A percentile compares a stretch with the other conserved stretches of the same genome.
Evolutionary conservation across 2,113 vertebrate genomes (phyloP).

Genomic region (Collichthys lucidus): DNA sequence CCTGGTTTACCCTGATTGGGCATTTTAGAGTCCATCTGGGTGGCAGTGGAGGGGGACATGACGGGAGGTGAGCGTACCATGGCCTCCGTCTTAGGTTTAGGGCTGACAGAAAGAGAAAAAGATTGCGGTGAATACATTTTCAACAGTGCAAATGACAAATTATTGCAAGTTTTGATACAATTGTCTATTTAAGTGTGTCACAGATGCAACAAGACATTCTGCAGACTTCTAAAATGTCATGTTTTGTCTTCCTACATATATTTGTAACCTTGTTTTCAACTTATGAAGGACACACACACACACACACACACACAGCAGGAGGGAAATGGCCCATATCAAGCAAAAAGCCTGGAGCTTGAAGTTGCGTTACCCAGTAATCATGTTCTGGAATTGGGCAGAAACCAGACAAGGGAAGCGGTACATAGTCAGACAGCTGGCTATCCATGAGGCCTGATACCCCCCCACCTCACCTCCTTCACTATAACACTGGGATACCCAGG

Average conservation of each 20-base stretch:
- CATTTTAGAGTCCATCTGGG: slow-evolving; percentile 99
- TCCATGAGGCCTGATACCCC: slow-evolving; percentile 19
- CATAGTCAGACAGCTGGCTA: slow-evolving; percentile 9
- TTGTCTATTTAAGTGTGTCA: not conserved
- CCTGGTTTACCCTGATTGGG: slow-evolving; percentile 99
- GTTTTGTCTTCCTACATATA: slow-evolving; percentile 8
- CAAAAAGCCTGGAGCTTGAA: slow-evolving; percentile 33
- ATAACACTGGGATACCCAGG: not conserved
- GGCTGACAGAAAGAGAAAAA: slow-evolving; percentile 83
- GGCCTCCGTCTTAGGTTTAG: slow-evolving; percentile 99
- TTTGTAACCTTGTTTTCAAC: slow-evolving; percentile 20
- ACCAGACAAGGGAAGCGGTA: not conserved
- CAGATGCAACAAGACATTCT: not conserved
- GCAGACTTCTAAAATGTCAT: not conserved
- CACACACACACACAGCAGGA: slow-evolving; percentile 1
- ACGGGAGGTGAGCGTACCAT: slow-evolving; percentile 99
- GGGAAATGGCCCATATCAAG: slow-evolving; percentile 29
- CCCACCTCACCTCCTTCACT: not conserved
- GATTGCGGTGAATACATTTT: not conserved
- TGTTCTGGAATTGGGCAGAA: slow-evolving; percentile 21
- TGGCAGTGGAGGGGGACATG: slow-evolving; percentile 98
- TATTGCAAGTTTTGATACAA: not conserved
- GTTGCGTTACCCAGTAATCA: slow-evolving; percentile 31
- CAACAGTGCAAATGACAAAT: not conserved
- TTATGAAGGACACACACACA: slow-evolving; percentile 22